Conservation (phyloP, 2,888 invertebrate genomes). For the Osedax fenrisi region DNA sequence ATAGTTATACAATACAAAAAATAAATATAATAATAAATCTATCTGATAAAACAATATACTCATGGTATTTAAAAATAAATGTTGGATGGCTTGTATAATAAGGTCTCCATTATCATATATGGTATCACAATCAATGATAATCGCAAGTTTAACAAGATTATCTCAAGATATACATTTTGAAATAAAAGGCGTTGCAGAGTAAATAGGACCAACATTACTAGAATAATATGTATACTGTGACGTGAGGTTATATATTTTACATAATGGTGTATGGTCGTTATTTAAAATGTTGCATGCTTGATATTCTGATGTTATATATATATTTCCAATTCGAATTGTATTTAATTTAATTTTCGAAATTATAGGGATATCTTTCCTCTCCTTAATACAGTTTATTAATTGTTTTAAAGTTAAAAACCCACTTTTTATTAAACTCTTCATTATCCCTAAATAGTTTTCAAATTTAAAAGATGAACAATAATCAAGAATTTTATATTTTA, state of each 20-base stretch:
- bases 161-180: background rate
- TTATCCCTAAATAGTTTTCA: background rate
- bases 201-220: background rate
- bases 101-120: background rate
- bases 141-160: background rate
- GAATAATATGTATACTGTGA: background rate
- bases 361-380: background rate
- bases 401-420: background rate
- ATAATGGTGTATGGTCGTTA: background rate
- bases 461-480: background rate
- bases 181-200: background rate
- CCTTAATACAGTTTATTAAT: background rate
- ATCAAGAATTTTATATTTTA: background rate
- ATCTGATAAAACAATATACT: background rate
- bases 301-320: background rate
- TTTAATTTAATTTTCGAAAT: background rate
- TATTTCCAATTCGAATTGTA: background rate
- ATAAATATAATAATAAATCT: background rate
- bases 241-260: background rate
- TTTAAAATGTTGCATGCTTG: background rate
- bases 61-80: background rate
- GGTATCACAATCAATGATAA: background rate
- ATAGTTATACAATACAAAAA: too few species aligned
- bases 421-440: background rate
- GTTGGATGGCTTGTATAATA: background rate